Evolutionary conservation across 2,113 vertebrate genomes (phyloP).

Genomic region (Hemiscyllium ocellatum): DNA sequence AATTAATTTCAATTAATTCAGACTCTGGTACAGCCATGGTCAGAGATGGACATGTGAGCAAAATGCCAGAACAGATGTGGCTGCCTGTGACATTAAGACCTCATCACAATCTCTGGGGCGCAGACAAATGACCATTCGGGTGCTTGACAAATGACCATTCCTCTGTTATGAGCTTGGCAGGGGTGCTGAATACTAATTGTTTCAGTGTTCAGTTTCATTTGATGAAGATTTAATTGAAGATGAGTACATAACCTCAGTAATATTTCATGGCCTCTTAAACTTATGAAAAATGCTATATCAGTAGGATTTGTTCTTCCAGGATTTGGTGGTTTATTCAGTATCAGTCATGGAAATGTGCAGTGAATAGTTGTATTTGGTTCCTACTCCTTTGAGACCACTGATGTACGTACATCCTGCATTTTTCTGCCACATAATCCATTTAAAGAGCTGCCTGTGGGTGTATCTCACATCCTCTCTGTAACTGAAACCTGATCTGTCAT

Average conservation of each 20-base stretch:
- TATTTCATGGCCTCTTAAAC: neutral
- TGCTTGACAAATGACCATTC: no score
- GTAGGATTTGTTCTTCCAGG: neutral
- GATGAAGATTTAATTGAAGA: neutral
- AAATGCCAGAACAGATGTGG: no score
- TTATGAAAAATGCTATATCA: neutral
- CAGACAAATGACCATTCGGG: no score
- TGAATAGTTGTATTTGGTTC: neutral
- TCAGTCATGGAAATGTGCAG: neutral
- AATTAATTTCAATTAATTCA: neutral
- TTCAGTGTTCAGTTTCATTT: neutral
- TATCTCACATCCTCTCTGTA: slow-evolving; percentile 13
- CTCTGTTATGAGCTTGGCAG: no score
- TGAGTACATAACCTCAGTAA: neutral
- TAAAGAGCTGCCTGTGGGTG: neutral
- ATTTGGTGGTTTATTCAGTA: neutral
- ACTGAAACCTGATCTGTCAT: slow-evolving; percentile 11
- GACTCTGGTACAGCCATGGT: neutral
- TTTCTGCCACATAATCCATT: neutral
- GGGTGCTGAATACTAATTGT: no score
- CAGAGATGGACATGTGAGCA: no score
- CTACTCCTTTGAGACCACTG: neutral
- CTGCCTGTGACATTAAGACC: no score
- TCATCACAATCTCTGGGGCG: no score
- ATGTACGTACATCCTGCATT: slow-evolving; percentile 29